These are phyloP conservation scores for Chrysolina haemoptera DNA, from an alignment of 2,888 invertebrate species.

Conservation along the genomic window DNA sequence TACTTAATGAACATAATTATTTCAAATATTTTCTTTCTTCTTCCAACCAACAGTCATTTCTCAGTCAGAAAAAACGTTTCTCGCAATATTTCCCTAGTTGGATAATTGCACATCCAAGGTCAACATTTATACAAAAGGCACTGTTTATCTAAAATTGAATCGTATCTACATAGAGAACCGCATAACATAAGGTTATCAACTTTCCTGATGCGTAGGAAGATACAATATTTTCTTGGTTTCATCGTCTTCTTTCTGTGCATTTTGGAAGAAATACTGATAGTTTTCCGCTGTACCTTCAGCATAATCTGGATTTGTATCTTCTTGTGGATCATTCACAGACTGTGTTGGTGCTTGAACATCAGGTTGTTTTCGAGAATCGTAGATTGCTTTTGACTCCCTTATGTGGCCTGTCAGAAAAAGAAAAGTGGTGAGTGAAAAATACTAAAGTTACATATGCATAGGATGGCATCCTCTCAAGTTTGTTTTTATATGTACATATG, in stretches of 20 bases:
- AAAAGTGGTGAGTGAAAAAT: too few species aligned
- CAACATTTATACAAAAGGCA: too few species aligned
- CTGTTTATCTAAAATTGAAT: neutral
- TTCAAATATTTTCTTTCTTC: too few species aligned
- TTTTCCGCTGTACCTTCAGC: neutral
- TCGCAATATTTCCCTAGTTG: too few species aligned
- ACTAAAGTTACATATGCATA: too few species aligned
- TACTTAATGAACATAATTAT: too few species aligned
- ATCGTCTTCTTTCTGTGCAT: neutral
- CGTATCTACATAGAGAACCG: neutral
- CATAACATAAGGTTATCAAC: neutral
- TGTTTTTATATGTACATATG: too few species aligned
- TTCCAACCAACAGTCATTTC: too few species aligned
- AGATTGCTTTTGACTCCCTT: neutral
- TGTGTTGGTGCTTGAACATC: neutral
- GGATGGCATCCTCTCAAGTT: too few species aligned
- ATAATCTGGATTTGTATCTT: neutral
- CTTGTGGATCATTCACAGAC: neutral
- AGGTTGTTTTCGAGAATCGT: neutral
- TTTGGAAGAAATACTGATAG: neutral
- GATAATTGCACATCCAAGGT: too few species aligned
- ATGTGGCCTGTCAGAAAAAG: too few species aligned
- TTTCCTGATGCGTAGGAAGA: neutral
- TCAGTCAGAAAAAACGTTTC: too few species aligned
- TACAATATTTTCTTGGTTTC: neutral